phyloP scores from a whole-genome alignment of 2,888 invertebrate species.

The Platypus cylindrus region DNA sequence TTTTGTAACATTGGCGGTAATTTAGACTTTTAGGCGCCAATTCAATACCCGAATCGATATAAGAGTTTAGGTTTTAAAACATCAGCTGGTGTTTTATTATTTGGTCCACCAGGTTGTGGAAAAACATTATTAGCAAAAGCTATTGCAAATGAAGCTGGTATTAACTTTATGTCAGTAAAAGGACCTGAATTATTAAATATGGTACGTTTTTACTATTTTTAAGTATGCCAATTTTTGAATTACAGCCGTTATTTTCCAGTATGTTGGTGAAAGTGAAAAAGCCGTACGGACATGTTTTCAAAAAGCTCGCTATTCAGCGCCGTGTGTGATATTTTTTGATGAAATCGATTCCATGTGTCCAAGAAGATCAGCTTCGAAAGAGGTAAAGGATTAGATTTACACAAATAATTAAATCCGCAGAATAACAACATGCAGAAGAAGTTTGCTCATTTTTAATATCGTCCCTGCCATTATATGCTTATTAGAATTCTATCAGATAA shows the following conservation, averaged over 20 bases:
- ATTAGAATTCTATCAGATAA: too few relatives aligned
- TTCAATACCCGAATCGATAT: conserved; percentile 73
- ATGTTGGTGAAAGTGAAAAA: conserved; percentile 96
- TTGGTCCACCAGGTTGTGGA: conserved; percentile 94
- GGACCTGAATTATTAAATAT: conserved; percentile 96
- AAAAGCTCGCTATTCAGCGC: conserved; percentile 86
- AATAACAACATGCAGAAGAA: too few relatives aligned
- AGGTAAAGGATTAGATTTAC: conserved; percentile 33
- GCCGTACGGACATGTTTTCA: conserved; percentile 94
- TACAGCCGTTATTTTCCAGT: too few relatives aligned
- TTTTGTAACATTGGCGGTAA: neutral
- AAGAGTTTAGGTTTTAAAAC: conserved; percentile 63
- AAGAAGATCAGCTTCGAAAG: conserved; percentile 63
- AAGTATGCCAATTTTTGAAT: conserved; percentile 9
- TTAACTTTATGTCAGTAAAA: conserved; percentile 97
- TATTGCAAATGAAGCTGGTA: conserved; percentile 95
- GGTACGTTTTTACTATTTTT: too few relatives aligned
- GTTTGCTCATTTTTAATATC: too few relatives aligned
- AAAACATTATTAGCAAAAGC: conserved; percentile 97
- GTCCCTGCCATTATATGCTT: too few relatives aligned
- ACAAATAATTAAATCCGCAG: too few relatives aligned
- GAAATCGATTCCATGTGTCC: conserved; percentile 95
- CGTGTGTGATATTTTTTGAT: conserved; percentile 98
- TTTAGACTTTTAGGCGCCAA: conserved; percentile 55
- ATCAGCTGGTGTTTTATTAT: conserved; percentile 83